Conservation (phyloP, 2,113 vertebrate species). For the Sialia sialis region DNA sequence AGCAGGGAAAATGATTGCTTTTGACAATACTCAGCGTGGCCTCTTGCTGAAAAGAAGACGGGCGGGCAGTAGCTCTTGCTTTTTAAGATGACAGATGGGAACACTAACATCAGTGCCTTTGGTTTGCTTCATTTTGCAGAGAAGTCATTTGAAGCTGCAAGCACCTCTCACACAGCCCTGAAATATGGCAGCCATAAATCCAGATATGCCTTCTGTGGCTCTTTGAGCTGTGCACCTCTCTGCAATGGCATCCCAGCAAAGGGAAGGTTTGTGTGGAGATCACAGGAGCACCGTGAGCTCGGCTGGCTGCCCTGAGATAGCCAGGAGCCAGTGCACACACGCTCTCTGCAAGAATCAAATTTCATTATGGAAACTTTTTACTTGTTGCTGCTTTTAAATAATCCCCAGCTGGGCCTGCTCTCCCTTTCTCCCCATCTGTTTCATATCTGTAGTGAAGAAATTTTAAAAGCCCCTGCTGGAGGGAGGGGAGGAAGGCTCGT, state of each 20-base stretch:
- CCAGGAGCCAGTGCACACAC: not conserved
- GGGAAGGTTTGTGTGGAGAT: not conserved
- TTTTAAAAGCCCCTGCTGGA: not conserved
- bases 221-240: not conserved
- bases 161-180: not conserved
- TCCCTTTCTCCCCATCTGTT: not conserved
- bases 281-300: not conserved
- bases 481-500: not conserved
- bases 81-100: constrained; percentile 18
- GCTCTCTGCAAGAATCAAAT: not conserved
- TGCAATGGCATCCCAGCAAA: not conserved
- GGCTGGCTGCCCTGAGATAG: not conserved
- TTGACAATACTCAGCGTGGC: not conserved
- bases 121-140: constrained; percentile 11
- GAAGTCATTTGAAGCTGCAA: not conserved
- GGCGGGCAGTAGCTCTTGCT: not conserved
- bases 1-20: not conserved
- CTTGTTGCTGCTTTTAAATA: constrained; percentile 10
- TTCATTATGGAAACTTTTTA: constrained; percentile 14
- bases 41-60: not conserved
- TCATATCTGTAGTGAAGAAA: not conserved
- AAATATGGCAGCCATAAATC: constrained; percentile 33
- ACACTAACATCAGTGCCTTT: not conserved
- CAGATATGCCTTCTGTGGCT: not conserved
- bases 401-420: not conserved